Conservation (phyloP, 2,888 invertebrate genomes). For the Chalcosyrphus nemorum region DNA sequence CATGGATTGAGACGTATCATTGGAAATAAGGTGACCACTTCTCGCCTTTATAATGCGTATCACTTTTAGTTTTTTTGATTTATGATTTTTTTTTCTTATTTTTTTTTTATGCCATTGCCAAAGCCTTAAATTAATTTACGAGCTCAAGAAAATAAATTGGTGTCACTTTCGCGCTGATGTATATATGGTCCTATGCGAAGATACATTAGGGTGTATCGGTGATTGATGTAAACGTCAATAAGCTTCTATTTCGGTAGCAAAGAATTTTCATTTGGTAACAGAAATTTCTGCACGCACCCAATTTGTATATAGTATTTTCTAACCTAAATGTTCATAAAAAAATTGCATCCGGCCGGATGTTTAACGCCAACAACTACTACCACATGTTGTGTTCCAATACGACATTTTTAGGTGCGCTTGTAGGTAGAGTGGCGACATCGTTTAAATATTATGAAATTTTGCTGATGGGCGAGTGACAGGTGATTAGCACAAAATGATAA, state of each 20-base stretch:
- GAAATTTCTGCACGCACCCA: slow-evolving; percentile 37
- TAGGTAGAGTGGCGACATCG: background rate
- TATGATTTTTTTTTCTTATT: background rate
- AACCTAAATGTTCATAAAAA: slow-evolving; percentile 3
- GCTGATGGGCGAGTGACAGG: background rate
- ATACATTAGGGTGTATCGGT: slow-evolving; percentile 25
- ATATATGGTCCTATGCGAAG: slow-evolving; percentile 17
- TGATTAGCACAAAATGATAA: background rate
- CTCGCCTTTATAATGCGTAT: background rate
- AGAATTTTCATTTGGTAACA: slow-evolving; percentile 37
- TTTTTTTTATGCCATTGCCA: background rate
- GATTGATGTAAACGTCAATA: slow-evolving; percentile 52
- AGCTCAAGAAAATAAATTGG: slow-evolving; percentile 35
- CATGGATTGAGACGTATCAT: background rate
- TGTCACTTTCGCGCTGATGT: slow-evolving; percentile 2
- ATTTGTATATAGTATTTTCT: slow-evolving; percentile 5
- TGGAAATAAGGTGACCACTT: background rate
- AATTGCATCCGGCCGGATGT: slow-evolving; percentile 55
- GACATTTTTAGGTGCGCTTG: background rate
- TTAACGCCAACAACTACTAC: slow-evolving; percentile 20
- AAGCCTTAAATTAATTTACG: slow-evolving; percentile 31
- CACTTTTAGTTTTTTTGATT: slow-evolving; percentile 7
- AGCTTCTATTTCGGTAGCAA: slow-evolving; percentile 33
- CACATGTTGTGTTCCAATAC: background rate
- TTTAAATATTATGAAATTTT: background rate